Conservation (phyloP, 2,888 invertebrate genomes). For the Tinea trinotella region DNA sequence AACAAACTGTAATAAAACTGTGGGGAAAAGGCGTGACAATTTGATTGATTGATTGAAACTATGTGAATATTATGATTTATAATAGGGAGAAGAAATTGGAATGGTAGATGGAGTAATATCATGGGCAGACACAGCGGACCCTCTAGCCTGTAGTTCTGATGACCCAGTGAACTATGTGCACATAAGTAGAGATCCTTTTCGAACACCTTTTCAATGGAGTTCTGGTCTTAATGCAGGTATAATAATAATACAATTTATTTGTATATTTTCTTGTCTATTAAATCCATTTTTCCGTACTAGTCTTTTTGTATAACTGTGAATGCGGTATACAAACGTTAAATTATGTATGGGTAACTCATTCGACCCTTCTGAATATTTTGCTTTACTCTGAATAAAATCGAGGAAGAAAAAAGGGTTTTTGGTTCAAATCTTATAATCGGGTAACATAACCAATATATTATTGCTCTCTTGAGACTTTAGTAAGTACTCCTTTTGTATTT, state of each 20-base stretch:
- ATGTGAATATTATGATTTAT: slow-evolving; percentile 15
- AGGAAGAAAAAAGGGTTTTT: no score
- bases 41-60: background rate
- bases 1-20: no score
- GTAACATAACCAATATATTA: slow-evolving; percentile 26
- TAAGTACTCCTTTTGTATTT: no score
- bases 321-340: background rate
- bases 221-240: slow-evolving; percentile 70
- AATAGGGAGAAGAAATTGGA: slow-evolving; percentile 82
- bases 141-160: slow-evolving; percentile 66
- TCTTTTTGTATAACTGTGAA: no score
- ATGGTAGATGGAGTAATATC: slow-evolving; percentile 74
- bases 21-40: no score
- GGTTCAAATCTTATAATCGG: slow-evolving; percentile 27
- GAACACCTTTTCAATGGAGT: slow-evolving; percentile 90
- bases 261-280: no score
- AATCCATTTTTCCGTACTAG: no score
- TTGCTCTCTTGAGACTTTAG: slow-evolving; percentile 21
- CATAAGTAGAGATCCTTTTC: slow-evolving; percentile 78
- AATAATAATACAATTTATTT: background rate
- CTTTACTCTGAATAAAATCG: slow-evolving; percentile 27
- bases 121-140: slow-evolving; percentile 72
- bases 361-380: slow-evolving; percentile 33
- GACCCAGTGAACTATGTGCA: slow-evolving; percentile 71
- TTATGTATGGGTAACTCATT: background rate